Conservation (phyloP, 2,888 invertebrate species). For the Crematogaster levior region DNA sequence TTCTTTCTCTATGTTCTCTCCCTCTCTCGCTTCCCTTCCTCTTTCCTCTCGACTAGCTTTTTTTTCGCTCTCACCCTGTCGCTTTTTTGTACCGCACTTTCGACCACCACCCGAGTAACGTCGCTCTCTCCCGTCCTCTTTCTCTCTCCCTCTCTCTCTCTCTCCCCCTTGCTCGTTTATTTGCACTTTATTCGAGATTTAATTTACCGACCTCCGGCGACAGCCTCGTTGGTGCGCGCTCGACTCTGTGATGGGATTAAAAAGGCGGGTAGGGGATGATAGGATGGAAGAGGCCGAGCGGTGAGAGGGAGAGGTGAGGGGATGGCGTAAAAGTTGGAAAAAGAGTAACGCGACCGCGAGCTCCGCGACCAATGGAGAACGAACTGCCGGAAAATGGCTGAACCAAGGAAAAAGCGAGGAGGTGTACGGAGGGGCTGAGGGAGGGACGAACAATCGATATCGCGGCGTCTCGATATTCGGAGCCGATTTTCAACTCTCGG, state of each 20-base stretch:
- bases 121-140: conserved; percentile 57
- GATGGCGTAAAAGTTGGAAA: conserved; percentile 73
- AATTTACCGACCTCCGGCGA: conserved; percentile 83
- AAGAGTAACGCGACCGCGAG: conserved; percentile 61
- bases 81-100: conserved; percentile 76
- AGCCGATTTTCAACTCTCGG: conserved; percentile 59
- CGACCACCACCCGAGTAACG: conserved; percentile 71
- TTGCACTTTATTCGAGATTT: conserved; percentile 85
- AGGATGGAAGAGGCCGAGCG: conserved; percentile 45
- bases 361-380: conserved; percentile 64
- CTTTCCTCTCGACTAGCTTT: conserved; percentile 56
- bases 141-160: conserved; percentile 56
- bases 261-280: conserved; percentile 64
- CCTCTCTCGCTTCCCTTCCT: conserved; percentile 35
- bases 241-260: conserved; percentile 80
- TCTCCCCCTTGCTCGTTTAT: conserved; percentile 79
- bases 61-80: conserved; percentile 61
- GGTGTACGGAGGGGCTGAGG: conserved; percentile 29
- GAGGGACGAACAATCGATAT: conserved; percentile 60
- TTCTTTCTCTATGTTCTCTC: conserved; percentile 43
- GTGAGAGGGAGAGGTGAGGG: conserved; percentile 47
- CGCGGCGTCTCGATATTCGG: conserved; percentile 56
- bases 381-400: conserved; percentile 68
- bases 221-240: conserved; percentile 74
- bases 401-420: conserved; percentile 62